Base-by-base conservation (phyloP, 2,113 vertebrate genomes). In the Eolophus roseicapilla region DNA sequence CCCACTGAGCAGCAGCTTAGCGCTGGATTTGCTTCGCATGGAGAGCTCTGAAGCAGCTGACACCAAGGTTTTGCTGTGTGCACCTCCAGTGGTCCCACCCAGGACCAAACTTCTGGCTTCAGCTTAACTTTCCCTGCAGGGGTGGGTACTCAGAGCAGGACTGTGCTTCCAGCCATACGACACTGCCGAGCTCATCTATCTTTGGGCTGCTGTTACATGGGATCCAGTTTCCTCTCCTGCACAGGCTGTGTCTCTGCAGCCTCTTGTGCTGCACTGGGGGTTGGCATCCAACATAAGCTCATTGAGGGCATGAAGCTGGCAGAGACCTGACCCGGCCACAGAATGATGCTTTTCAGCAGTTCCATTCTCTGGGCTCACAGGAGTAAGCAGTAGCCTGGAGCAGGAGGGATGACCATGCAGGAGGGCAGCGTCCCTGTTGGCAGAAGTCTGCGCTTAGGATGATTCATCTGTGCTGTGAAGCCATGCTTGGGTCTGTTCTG, bases 111-210 rank as follows among this genome's bases (percentile, higher is more conserved):
- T 28, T 35, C 6, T 9, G 13, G 5, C 65, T 65, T n/a, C 14
- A 46, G 49, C 23, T n/a, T 27, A 4, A 5, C 5, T 39, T 57
- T 67, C 60, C 33, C 29, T 17, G 65, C 37, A 50, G 2, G 2
- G 33, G 33, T 10, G 29, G 63, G 18, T 9, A 7, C 25, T 4
- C 52, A 4, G 47, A 35, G 3, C 9, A 15, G 0, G 0, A 9
- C 33, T 5, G 43, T 7, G 2, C 10, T 59, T 24, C 12, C 7
- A 27, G 68, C 33, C 10, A 6, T 5, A 2, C 3, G 53, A 3
- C 4, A 1, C 35, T 19, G 3, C 33, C 6, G 33, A 55, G 37
- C 37, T 44, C 31, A 4, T 25, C 10, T 20, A 0, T 63, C n/a
- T n/a, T 33, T 15, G 27, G 21, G 3, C 60, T 41, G 62, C 31